Evolutionary conservation across 2,888 invertebrate species (phyloP).

Genomic region (Lithodes maja): DNA sequence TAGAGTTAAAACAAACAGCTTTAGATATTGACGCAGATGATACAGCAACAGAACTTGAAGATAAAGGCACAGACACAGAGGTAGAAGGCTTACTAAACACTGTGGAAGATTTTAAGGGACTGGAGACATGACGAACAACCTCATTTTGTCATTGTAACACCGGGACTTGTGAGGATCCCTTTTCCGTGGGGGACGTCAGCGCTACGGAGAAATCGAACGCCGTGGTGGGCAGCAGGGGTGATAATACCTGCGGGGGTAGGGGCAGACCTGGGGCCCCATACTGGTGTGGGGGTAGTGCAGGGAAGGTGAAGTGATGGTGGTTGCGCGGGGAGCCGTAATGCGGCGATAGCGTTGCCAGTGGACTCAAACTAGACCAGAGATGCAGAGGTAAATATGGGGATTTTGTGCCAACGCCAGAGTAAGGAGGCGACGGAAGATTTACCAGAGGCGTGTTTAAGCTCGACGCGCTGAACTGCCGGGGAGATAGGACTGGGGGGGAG

Average conservation of each 20-base stretch:
- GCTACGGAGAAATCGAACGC: conserved; percentile 61
- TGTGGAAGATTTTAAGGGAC: no score
- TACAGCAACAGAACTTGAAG: no score
- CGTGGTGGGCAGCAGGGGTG: conserved; percentile 63
- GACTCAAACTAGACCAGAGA: conserved; percentile 71
- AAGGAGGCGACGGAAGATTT: conserved; percentile 70
- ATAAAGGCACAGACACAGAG: no score
- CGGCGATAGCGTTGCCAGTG: conserved; percentile 69
- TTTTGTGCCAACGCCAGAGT: conserved; percentile 70
- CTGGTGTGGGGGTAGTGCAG: conserved; percentile 56
- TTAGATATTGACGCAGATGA: no score
- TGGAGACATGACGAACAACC: no score
- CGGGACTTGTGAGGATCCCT: conserved; percentile 47
- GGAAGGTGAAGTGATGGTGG: conserved; percentile 70
- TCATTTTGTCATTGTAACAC: conserved; percentile 64
- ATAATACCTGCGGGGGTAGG: conserved; percentile 55
- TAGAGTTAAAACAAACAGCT: no score
- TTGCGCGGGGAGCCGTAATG: conserved; percentile 68
- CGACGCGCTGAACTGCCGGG: conserved; percentile 71
- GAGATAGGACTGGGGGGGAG: conserved; percentile 71
- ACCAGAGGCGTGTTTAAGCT: conserved; percentile 71
- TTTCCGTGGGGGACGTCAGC: conserved; percentile 62
- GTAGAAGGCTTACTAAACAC: no score
- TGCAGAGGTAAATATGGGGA: conserved; percentile 71
- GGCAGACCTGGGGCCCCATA: conserved; percentile 29